Evolutionary conservation across 2,113 vertebrate genomes (phyloP).

Genomic region (Anolis carolinensis): DNA sequence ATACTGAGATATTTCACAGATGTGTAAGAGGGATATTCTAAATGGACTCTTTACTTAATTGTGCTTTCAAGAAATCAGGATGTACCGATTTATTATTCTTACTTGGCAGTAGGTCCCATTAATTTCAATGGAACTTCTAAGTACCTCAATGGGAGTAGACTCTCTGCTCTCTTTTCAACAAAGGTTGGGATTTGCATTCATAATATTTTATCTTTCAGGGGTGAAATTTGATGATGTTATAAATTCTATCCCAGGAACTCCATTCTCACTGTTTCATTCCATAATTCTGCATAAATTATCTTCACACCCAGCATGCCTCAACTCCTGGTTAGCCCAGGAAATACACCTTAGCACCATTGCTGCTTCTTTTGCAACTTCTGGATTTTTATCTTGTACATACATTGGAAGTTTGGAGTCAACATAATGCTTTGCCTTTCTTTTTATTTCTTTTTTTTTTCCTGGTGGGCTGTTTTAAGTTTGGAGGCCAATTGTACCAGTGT

Average conservation of each 20-base stretch:
- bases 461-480: constrained; percentile 75
- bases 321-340: constrained; percentile 64
- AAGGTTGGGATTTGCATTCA: neutral
- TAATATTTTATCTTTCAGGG: constrained; percentile 38
- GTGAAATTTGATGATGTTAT: constrained; percentile 74
- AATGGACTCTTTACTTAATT: constrained; percentile 29
- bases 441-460: constrained; percentile 24
- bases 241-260: constrained; percentile 69
- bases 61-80: constrained; percentile 11
- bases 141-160: neutral
- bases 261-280: constrained; percentile 71
- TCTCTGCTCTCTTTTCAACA: neutral
- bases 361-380: constrained; percentile 65
- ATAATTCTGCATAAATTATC: constrained; percentile 62
- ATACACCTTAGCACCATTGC: constrained; percentile 66
- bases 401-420: constrained; percentile 75
- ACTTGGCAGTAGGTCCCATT: neutral
- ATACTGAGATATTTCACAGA: constrained; percentile 62
- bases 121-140: constrained; percentile 10
- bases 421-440: constrained; percentile 70
- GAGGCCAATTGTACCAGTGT: constrained; percentile 72
- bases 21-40: constrained; percentile 50
- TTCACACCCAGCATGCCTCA: constrained; percentile 70
- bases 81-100: constrained; percentile 2
- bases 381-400: constrained; percentile 80